Evolutionary conservation across 2,888 invertebrate species (phyloP).

Genomic region (Lasioglossum marginatum): DNA sequence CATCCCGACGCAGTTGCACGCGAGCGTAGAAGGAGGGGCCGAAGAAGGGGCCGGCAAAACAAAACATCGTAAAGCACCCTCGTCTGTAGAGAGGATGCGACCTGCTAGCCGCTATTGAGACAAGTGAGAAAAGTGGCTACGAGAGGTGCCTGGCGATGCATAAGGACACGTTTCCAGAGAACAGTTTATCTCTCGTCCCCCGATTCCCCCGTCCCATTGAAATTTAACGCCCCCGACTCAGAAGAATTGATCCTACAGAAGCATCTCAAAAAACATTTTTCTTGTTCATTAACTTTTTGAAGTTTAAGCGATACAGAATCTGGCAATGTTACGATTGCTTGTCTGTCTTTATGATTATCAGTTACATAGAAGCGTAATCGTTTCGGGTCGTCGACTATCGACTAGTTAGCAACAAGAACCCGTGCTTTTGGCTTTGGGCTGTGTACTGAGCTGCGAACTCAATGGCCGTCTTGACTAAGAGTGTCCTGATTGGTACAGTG

Average conservation of each 20-base stretch:
- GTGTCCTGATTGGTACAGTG: neutral
- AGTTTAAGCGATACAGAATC: neutral
- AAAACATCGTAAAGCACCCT: slow-evolving; percentile 76
- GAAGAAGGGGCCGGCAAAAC: slow-evolving; percentile 69
- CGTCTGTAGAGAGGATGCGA: slow-evolving; percentile 71
- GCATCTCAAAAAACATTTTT: neutral
- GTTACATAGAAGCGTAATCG: neutral
- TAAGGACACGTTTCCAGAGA: slow-evolving; percentile 64
- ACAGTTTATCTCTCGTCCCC: slow-evolving; percentile 48
- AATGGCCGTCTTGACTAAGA: neutral
- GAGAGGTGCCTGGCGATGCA: slow-evolving; percentile 68
- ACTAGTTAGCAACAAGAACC: neutral
- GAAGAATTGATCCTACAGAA: slow-evolving; percentile 24
- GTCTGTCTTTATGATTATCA: neutral
- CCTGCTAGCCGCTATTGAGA: slow-evolving; percentile 73
- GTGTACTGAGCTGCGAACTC: neutral
- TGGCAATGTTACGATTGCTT: neutral
- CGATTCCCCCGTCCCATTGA: slow-evolving; percentile 45
- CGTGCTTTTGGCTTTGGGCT: neutral
- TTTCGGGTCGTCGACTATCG: neutral
- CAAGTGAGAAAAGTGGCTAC: slow-evolving; percentile 75
- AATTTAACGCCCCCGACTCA: slow-evolving; percentile 48
- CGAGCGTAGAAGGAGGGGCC: slow-evolving; percentile 38
- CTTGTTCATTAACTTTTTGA: neutral
- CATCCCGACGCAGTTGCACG: slow-evolving; percentile 55